Percentiles rank a stretch among this genome's conserved stretches.
Evolutionary conservation across 2,113 vertebrate species (phyloP).

Genomic region (Saiga tatarica): DNA sequence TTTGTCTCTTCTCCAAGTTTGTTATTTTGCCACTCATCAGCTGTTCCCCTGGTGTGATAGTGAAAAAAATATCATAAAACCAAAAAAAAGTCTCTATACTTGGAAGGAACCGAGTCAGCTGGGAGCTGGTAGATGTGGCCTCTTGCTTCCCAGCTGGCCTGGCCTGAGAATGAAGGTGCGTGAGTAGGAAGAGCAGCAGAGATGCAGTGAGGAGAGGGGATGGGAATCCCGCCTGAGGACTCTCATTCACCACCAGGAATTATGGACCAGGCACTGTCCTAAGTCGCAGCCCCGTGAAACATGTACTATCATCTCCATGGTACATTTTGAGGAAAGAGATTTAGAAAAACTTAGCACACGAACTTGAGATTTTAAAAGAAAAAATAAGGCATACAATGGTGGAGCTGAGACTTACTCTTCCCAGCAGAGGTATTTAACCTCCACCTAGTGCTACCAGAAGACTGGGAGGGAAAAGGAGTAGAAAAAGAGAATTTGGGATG

Average conservation of each 20-base stretch:
- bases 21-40: not conserved
- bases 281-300: not conserved
- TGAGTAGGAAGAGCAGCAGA: not conserved
- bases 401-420: not conserved
- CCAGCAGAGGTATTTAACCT: not conserved
- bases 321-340: not conserved
- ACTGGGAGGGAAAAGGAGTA: too few species aligned
- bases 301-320: not conserved
- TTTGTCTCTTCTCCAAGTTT: not conserved
- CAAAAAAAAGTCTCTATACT: too few species aligned
- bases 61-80: not conserved
- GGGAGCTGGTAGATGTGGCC: not conserved
- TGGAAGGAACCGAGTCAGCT: not conserved
- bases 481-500: too few species aligned
- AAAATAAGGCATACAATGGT: not conserved
- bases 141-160: not conserved
- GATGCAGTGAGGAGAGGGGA: not conserved
- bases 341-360: not conserved
- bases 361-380: not conserved
- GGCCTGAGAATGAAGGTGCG: not conserved
- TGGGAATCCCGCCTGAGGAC: accelerated
- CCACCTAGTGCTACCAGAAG: not conserved
- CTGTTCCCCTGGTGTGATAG: not conserved
- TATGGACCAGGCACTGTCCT: not conserved
- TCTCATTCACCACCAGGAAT: not conserved